These are phyloP conservation scores for Allobates femoralis DNA, from an alignment of 2,797 vertebrate species.

Conservation along the genomic window DNA sequence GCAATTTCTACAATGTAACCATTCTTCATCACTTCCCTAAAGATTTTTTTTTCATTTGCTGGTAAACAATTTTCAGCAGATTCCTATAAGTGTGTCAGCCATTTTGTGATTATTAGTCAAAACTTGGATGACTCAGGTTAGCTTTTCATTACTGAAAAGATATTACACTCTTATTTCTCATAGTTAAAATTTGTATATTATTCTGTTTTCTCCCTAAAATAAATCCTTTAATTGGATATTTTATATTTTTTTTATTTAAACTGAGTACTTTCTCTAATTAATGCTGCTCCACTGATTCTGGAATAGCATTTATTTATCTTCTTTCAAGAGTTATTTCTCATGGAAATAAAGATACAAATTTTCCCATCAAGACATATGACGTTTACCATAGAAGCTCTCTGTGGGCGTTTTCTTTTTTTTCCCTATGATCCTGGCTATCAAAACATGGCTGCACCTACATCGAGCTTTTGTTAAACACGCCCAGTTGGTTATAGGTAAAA, in stretches of 20 bases:
- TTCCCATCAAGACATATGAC: too few species aligned
- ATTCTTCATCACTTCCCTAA: conserved; percentile 13
- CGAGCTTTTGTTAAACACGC: too few species aligned
- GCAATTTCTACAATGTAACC: not conserved
- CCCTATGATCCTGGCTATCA: too few species aligned
- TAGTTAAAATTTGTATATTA: not conserved
- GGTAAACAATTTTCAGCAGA: not conserved
- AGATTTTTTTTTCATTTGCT: not conserved
- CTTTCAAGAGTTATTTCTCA: too few species aligned
- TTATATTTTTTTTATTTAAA: not conserved
- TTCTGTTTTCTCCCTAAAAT: not conserved
- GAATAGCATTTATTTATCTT: too few species aligned
- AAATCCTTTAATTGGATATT: not conserved
- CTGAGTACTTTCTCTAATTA: not conserved
- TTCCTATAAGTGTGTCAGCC: not conserved
- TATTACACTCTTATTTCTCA: not conserved
- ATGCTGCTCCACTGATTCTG: too few species aligned
- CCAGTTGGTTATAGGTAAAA: too few species aligned
- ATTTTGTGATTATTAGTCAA: not conserved
- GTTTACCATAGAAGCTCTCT: too few species aligned
- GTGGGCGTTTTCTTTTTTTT: too few species aligned
- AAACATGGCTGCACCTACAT: too few species aligned
- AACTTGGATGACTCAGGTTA: not conserved
- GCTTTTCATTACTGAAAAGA: not conserved
- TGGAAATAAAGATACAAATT: too few species aligned